Evolutionary conservation across 2,888 invertebrate species (phyloP).

Genomic region (Arge pagana): DNA sequence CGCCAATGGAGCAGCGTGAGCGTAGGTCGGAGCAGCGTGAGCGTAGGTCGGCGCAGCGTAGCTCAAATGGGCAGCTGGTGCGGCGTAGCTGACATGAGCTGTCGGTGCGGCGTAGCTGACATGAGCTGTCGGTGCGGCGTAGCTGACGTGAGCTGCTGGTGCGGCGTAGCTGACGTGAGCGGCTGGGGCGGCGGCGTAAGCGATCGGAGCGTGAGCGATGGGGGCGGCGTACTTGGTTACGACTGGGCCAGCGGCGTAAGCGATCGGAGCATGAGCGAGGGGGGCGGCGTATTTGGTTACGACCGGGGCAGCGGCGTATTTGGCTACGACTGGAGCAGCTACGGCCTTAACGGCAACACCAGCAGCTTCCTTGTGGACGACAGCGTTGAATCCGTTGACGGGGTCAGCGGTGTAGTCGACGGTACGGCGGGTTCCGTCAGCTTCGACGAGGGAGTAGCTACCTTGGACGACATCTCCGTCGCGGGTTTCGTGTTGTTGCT

Average conservation of each 20-base stretch:
- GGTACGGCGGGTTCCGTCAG: conserved; percentile 39
- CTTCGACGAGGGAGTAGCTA: conserved; percentile 40
- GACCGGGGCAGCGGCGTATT: conserved; percentile 48
- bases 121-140: too few species aligned
- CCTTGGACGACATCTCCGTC: conserved; percentile 44
- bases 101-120: too few species aligned
- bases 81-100: conserved; percentile 27
- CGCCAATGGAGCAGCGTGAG: conserved; percentile 15
- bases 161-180: conserved; percentile 23
- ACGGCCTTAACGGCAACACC: conserved; percentile 38
- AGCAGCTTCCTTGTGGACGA: conserved; percentile 42
- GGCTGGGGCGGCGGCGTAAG: conserved; percentile 24
- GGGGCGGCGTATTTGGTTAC: conserved; percentile 45
- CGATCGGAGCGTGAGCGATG: conserved; percentile 20
- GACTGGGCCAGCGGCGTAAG: conserved; percentile 43
- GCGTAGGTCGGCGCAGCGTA: conserved; percentile 15
- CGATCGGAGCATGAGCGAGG: conserved; percentile 53
- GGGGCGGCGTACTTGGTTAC: conserved; percentile 45
- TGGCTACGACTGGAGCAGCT: conserved; percentile 61
- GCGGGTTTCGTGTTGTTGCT: conserved; percentile 41
- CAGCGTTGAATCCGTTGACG: conserved; percentile 43
- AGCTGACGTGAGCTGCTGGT: conserved; percentile 21
- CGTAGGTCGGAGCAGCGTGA: conserved; percentile 27
- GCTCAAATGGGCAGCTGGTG: conserved; percentile 22
- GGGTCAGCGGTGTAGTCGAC: conserved; percentile 43